phyloP scores from a whole-genome alignment of 1,140 invertebrate genomes.

The Metopolophium dirhodum region DNA sequence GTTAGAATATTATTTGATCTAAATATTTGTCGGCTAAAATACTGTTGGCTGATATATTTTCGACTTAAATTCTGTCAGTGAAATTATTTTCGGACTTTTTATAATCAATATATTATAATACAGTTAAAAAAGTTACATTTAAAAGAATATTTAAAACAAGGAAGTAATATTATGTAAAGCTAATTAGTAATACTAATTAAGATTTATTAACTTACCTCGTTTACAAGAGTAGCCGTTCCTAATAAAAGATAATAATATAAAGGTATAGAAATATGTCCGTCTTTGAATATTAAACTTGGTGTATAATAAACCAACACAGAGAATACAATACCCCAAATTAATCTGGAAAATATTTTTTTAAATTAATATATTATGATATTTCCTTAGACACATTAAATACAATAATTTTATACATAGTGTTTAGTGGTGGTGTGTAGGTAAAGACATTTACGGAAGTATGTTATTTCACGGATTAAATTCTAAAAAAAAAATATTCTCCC shows the following conservation, averaged over 20 bases:
- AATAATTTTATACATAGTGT: not conserved
- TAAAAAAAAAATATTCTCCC: no score
- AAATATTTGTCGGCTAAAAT: no score
- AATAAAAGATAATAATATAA: not conserved
- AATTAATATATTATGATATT: not conserved
- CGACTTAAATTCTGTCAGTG: no score
- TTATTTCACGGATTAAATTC: no score
- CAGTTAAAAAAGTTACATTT: not conserved
- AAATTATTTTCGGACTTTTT: no score
- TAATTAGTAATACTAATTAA: not conserved
- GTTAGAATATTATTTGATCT: no score
- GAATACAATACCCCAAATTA: not conserved
- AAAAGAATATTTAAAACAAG: not conserved
- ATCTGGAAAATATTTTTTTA: not conserved
- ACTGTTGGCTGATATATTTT: no score
- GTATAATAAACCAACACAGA: not conserved
- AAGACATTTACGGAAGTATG: not conserved
- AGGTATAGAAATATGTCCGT: not conserved
- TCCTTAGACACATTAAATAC: not conserved
- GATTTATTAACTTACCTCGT: slow-evolving; percentile 1
- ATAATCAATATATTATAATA: not conserved
- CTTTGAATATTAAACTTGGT: not conserved
- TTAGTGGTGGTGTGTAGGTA: not conserved
- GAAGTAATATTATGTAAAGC: not conserved
- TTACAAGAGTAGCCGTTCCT: not conserved